Percentiles rank a stretch among this genome's conserved stretches.
phyloP scores from a whole-genome alignment of 1,140 invertebrate genomes.

The Pararge aegeria region DNA sequence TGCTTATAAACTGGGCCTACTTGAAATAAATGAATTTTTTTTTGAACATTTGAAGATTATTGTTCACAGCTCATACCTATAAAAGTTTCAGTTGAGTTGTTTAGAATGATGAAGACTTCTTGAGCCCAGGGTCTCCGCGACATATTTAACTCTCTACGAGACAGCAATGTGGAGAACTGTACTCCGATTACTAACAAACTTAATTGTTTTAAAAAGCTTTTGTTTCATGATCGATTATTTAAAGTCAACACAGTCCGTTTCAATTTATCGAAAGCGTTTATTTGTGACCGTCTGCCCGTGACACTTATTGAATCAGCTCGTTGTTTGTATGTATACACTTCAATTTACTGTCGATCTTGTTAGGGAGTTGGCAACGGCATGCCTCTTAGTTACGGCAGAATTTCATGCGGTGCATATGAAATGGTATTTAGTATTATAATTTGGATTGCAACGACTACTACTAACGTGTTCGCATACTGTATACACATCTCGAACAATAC shows the following conservation, averaged over 20 bases:
- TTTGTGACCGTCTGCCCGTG: conserved; percentile 22
- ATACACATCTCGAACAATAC: no score
- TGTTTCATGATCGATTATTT: conserved; percentile 17
- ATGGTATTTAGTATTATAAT: not conserved
- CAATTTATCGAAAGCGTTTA: conserved; percentile 12
- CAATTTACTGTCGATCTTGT: conserved; percentile 44
- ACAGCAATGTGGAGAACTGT: no score
- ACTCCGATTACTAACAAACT: no score
- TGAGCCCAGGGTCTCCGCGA: no score
- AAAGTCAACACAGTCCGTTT: conserved; percentile 15
- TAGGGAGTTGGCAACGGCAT: conserved; percentile 38
- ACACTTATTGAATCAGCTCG: conserved; percentile 35
- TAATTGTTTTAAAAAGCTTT: conserved; percentile 15
- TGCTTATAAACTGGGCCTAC: no score
- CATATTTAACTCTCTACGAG: no score
- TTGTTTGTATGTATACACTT: conserved; percentile 38
- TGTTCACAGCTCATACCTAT: no score
- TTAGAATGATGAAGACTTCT: no score
- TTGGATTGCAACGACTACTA: not conserved
- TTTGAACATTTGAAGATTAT: no score
- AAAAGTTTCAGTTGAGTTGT: no score
- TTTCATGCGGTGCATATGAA: conserved; percentile 8
- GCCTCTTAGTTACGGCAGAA: conserved; percentile 19
- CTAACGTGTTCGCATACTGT: not conserved
- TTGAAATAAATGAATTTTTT: no score